Evolutionary conservation across 2,797 vertebrate species (phyloP).

Genomic region (Coluber constrictor): DNA sequence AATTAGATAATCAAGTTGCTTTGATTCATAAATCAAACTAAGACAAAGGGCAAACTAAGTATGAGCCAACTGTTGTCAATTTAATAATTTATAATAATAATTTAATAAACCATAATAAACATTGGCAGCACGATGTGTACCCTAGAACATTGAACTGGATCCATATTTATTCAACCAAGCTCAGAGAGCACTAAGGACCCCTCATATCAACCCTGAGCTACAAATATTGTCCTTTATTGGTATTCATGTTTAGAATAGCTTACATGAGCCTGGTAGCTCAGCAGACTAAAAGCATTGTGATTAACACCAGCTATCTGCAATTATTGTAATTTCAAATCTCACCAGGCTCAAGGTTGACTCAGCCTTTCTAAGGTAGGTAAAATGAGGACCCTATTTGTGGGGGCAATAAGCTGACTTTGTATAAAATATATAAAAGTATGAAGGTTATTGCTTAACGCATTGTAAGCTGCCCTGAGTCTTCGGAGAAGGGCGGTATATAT

Average conservation of each 20-base stretch:
- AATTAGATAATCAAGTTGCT: not conserved
- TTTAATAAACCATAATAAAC: not conserved
- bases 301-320: too few species aligned
- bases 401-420: too few species aligned
- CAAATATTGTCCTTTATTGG: not conserved
- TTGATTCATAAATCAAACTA: not conserved
- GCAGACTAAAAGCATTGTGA: too few species aligned
- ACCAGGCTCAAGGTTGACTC: too few species aligned
- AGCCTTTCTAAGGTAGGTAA: too few species aligned
- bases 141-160: not conserved
- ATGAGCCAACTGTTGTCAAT: not conserved
- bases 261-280: not conserved
- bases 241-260: not conserved
- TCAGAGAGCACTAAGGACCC: not conserved
- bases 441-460: too few species aligned
- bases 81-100: not conserved
- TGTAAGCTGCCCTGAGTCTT: too few species aligned
- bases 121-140: not conserved
- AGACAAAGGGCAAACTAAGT: not conserved
- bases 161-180: not conserved
- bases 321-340: too few species aligned
- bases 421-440: too few species aligned
- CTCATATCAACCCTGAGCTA: not conserved
- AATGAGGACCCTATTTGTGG: too few species aligned
- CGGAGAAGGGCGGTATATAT: too few species aligned